Evolutionary conservation across 2,888 invertebrate species (phyloP), one percentile per base, ranked within the genome.

Genomic region (Petrophora chlorosata): DNA sequence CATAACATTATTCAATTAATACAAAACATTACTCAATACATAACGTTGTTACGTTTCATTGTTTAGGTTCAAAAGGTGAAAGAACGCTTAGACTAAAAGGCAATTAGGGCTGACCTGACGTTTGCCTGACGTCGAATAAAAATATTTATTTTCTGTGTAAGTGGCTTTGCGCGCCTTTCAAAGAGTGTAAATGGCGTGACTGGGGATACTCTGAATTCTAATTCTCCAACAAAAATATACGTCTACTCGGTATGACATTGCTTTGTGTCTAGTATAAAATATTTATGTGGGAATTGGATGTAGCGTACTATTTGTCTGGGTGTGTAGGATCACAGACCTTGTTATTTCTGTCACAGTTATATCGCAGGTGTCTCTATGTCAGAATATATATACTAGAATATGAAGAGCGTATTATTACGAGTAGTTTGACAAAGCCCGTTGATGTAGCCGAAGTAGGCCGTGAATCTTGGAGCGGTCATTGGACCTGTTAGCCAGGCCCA

Each of bases 31-130:
- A 5, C 4, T 7, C 1, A 19, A 5, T 19, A 19, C 5, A 19
- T 5, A 1, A 4, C 10, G 16, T 10, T 25, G 9, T 14, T 14
- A 15, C 9, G 5, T 23, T 32, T 16, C 19, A 26, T 19, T 33
- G 25, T 47, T 14, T 23, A 35, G 23, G 14, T 42, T 51, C 14
- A 35, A 53, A 34, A 42, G 33, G 34, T 32, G 41, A 39, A 50
- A 54, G 33, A 41, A 29, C 33, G 43, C 41, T 34, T 38, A 30
- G 53, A 52, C 59, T 61, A 51, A 67, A 68, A 67, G 63, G 56
- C 62, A 70, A 66, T 67, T 69, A 67, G 55, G 63, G 67, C n/a
- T n/a, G n/a, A n/a, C n/a, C n/a, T n/a, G n/a, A n/a, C n/a, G 60
- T 62, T 66, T 54, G 38, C 19, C 45, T 35, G 33, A 51, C 25